Base-by-base conservation (phyloP, 30 jellyfish, hydroid and myxozoan species). In the Aurelia coerulea region DNA sequence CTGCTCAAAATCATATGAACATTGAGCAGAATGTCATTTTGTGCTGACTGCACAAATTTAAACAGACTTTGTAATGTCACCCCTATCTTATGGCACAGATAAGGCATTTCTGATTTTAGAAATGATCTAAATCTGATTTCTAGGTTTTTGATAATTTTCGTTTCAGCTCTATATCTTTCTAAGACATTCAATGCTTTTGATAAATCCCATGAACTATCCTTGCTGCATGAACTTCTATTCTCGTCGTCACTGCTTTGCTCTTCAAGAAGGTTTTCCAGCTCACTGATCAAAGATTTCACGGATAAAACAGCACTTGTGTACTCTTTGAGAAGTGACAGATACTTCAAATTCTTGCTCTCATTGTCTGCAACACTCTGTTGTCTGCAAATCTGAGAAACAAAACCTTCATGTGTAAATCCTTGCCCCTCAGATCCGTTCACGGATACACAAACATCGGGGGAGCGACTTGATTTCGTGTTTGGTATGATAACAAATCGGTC, bases 101-200 rank as follows among this genome's bases (percentile, higher is more conserved):
- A 72, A 14, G 82, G 74, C 92, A 83, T 83, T 72, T 83, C 92
- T 35, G 92, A 69, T 73, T 83, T 83, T 18, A 83, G 69, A 72
- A 83, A 83, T 37, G 92, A 83, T 64, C 73, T 59, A 19, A 83
- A 72, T 62, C 86, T 76, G 39, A 83, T 63, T 34, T 83, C 92
- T 16, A 83, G 80, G 29, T 35, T 18, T 41, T 62, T 70, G 68
- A 83, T 70, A 17, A 39, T 62, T 65, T 60, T 83, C 69, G 60
- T 73, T n/a, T 83, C 92, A 11, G 92, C 62, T n/a, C 78, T 71
- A 62, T 53, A 83, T 18, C 92, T 49, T 52, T 83, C 92, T 8
- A 83, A 35, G 73, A 83, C 65, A 63, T 83, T 83, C 56, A 56
- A 62, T 15, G 73, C 86, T 71, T 72, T 83, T 18, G 92, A 83